phyloP scores from a whole-genome alignment of 2,888 invertebrate genomes.

The Rutpela maculata region DNA sequence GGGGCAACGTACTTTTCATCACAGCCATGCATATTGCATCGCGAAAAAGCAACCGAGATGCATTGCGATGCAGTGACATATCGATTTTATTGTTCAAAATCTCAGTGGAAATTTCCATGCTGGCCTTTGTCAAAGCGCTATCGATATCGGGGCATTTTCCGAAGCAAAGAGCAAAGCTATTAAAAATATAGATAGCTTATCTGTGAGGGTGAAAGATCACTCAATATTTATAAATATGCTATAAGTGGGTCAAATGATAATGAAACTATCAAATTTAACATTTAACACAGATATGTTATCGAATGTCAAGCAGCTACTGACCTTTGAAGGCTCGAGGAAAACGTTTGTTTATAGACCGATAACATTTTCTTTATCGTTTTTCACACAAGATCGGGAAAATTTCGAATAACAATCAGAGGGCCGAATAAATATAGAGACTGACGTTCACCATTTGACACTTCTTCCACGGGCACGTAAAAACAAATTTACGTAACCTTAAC shows the following conservation, averaged over 20 bases:
- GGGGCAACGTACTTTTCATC: not conserved
- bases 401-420: conserved; percentile 23
- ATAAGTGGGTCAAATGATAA: conserved; percentile 11
- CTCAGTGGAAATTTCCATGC: conserved; percentile 34
- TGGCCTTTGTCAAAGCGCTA: not conserved
- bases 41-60: not conserved
- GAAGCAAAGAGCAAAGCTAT: conserved; percentile 7
- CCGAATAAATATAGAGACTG: conserved; percentile 48
- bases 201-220: conserved; percentile 8
- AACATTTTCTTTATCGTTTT: conserved; percentile 61
- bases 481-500: conserved; percentile 40
- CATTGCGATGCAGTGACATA: conserved; percentile 15
- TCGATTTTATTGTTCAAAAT: conserved; percentile 37
- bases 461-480: conserved; percentile 36
- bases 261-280: not conserved
- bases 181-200: not conserved
- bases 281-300: conserved; percentile 34
- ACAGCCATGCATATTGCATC: not conserved
- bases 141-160: not conserved
- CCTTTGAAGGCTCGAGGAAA: conserved; percentile 67
- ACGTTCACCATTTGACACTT: conserved; percentile 59
- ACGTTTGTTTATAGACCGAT: conserved; percentile 68
- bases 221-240: conserved; percentile 16
- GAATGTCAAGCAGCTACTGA: conserved; percentile 63
- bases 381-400: conserved; percentile 28